Evolutionary conservation across 2,888 invertebrate genomes (phyloP).

Genomic region (Halictus ligatus): DNA sequence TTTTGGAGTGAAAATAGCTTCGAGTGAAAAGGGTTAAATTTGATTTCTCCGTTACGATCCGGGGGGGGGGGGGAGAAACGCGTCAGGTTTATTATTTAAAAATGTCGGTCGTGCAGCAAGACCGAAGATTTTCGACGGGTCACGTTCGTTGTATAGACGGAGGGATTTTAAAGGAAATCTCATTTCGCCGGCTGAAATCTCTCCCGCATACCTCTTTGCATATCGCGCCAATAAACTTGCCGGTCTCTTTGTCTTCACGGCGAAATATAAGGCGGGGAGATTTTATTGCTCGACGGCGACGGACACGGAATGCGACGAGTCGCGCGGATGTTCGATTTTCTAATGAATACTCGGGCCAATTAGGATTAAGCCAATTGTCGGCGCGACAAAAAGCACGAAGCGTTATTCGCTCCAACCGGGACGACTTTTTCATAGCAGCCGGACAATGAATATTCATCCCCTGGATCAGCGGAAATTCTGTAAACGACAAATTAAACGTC

Average conservation of each 20-base stretch:
- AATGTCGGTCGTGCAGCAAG: neutral
- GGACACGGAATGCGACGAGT: constrained; percentile 33
- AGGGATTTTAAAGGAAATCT: constrained; percentile 44
- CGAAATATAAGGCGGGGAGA: constrained; percentile 46
- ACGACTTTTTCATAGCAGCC: neutral
- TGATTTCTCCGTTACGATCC: neutral
- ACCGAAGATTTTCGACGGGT: constrained; percentile 22
- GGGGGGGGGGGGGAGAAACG: neutral
- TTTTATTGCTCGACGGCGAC: constrained; percentile 49
- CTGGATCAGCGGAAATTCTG: neutral
- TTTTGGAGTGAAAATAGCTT: too few relatives aligned
- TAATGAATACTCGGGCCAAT: constrained; percentile 33
- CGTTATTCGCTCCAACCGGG: neutral
- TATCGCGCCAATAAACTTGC: constrained; percentile 57
- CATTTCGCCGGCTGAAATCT: constrained; percentile 33
- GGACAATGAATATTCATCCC: neutral
- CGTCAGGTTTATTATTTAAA: neutral
- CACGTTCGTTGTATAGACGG: constrained; percentile 3
- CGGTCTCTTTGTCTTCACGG: constrained; percentile 39
- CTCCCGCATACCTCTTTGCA: constrained; percentile 27
- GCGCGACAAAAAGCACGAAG: neutral
- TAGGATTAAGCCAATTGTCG: neutral
- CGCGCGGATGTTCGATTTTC: constrained; percentile 40
- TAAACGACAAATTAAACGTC: neutral
- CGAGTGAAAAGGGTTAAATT: too few relatives aligned